Base-by-base conservation (phyloP, 2,888 invertebrate species). In the Dendrolimus pini region DNA sequence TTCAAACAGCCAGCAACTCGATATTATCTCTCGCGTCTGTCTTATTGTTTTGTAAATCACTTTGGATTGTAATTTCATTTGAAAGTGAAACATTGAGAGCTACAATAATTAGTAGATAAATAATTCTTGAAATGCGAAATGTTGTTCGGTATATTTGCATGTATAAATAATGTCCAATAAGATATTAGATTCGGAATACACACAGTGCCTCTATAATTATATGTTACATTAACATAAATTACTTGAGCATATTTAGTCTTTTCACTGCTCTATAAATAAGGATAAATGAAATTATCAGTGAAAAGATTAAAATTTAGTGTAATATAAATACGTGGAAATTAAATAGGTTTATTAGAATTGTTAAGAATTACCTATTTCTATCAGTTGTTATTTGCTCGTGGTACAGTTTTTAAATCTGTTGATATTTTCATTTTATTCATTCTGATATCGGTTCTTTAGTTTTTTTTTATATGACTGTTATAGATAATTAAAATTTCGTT, bases 171-270 rank as follows among this genome's bases (percentile, higher is more conserved):
- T 83, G 76, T 81, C 77, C 78, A 75, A 80, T 80, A 82, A 79
- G 76, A 74, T 75, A 73, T 71, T 82, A 86, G 80, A 84, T 70
- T 72, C 71, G 85, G 86, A 88, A 87, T 83, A 91, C 91, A 91
- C 91, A 89, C 91, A 91, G 91, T 91, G 91, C 91, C 91, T 91
- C 91, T 91, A 87, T 85, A 89, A 87, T 90, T 91, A 91, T 91
- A 91, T 91, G 91, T 91, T 91, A 91, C 89, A 89, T 91, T 91
- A 91, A 91, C 90, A 90, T 91, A 89, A 89, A 89, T 88, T 81
- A 85, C 78, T 83, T 83, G 90, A 88, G 88, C 87, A 69, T 83
- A 71, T 83, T 88, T 88, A 82, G 67, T 84, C 80, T 85, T 86
- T 85, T 84, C 83, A 85, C 85, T 86, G 83, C 66, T 62, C 67